These are phyloP conservation scores for Boloria euphrosyne DNA, from an alignment of 2,888 invertebrate species.

Conservation along the genomic window DNA sequence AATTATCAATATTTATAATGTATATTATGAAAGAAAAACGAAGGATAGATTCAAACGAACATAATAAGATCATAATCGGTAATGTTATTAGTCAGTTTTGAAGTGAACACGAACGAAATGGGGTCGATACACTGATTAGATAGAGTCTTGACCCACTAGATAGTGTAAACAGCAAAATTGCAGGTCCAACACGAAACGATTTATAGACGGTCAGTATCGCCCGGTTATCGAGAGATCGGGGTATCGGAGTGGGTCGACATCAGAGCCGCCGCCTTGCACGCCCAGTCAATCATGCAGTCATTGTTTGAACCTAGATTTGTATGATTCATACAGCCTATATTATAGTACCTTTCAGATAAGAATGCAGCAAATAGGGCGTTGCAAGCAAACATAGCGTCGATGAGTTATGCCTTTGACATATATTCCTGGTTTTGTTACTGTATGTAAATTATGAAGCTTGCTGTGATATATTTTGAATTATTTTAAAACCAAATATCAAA, in stretches of 20 bases:
- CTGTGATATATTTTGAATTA: neutral
- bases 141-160: constrained; percentile 64
- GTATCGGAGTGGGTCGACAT: constrained; percentile 67
- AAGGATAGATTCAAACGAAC: constrained; percentile 6
- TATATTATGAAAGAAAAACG: constrained; percentile 3
- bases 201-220: constrained; percentile 66
- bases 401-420: constrained; percentile 68
- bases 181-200: constrained; percentile 73
- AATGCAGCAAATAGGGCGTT: constrained; percentile 75
- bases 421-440: constrained; percentile 47
- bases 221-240: constrained; percentile 58
- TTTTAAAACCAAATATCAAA: neutral
- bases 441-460: constrained; percentile 7
- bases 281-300: constrained; percentile 72
- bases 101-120: constrained; percentile 15
- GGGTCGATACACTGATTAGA: constrained; percentile 62
- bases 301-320: constrained; percentile 68
- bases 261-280: constrained; percentile 68
- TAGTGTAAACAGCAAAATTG: constrained; percentile 68
- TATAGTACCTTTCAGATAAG: constrained; percentile 73
- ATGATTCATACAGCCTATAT: constrained; percentile 70
- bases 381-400: constrained; percentile 63
- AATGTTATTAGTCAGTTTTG: constrained; percentile 17
- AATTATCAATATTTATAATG: too few species aligned
- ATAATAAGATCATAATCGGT: constrained; percentile 5